A percentile compares a stretch with the other conserved stretches of the same genome.
Conservation (phyloP, 1,140 invertebrate genomes). For the Aphis craccivora region DNA sequence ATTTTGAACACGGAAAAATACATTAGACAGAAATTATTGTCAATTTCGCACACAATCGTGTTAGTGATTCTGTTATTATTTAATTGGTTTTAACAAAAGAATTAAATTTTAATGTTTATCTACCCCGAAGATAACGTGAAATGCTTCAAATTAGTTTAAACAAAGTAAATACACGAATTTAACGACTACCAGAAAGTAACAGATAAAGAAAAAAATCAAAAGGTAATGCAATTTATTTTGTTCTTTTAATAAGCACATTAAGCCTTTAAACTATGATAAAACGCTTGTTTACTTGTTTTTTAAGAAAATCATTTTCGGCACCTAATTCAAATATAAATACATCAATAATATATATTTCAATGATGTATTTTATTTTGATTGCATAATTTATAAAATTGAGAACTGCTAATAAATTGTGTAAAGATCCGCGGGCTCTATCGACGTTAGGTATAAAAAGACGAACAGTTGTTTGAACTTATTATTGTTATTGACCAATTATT, state of each 20-base stretch:
- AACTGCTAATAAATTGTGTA: too few species aligned
- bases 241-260: not conserved
- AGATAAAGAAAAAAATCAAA: not conserved
- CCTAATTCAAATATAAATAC: too few species aligned
- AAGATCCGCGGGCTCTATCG: too few species aligned
- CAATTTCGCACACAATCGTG: too few species aligned
- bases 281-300: not conserved
- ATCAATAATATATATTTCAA: too few species aligned
- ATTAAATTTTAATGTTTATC: not conserved
- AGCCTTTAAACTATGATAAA: not conserved
- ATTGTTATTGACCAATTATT: too few species aligned
- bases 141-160: not conserved
- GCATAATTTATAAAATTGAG: too few species aligned
- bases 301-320: too few species aligned
- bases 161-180: not conserved
- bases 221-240: constrained; percentile 1
- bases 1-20: not conserved
- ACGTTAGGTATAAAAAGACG: too few species aligned
- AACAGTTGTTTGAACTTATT: too few species aligned
- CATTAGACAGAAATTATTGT: not conserved
- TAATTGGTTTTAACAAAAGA: not conserved
- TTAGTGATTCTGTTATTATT: not conserved
- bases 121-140: not conserved
- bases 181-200: not conserved
- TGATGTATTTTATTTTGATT: too few species aligned